phyloP scores from a whole-genome alignment of 2,113 vertebrate genomes.

The Poicephalus gulielmi region DNA sequence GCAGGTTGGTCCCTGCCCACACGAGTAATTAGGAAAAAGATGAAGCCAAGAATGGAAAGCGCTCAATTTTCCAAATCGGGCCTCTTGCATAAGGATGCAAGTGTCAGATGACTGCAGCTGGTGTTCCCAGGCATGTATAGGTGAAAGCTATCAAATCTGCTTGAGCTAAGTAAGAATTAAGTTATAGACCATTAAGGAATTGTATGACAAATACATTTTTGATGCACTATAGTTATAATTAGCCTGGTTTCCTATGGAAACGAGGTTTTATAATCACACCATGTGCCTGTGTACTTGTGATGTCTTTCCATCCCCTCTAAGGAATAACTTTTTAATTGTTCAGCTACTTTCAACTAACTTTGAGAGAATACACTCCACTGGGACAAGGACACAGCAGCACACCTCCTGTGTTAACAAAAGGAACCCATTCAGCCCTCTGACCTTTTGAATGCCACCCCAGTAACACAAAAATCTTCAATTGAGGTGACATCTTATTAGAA shows the following conservation, averaged over 20 bases:
- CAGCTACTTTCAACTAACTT: neutral
- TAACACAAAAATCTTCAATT: neutral
- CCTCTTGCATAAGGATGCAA: neutral
- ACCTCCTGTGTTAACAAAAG: neutral
- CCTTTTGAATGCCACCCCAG: neutral
- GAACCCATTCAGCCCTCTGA: neutral
- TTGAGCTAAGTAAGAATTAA: neutral
- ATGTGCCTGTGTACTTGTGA: neutral
- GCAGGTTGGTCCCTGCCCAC: neutral
- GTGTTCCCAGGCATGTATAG: neutral
- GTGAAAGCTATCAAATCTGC: neutral
- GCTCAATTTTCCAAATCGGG: neutral
- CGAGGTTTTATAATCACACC: neutral
- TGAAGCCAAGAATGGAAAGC: neutral
- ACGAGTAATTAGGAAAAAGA: neutral
- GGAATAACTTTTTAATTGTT: neutral
- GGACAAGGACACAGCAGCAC: neutral
- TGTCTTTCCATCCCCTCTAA: neutral
- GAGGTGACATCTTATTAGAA: constrained; percentile 8
- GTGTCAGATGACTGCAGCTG: neutral
- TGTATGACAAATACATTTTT: neutral
- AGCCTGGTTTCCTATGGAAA: constrained; percentile 7
- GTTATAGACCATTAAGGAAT: neutral
- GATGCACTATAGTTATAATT: neutral
- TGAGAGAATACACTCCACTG: neutral